phyloP scores from a whole-genome alignment of 1,140 invertebrate genomes.

The Diachasma alloeum region DNA sequence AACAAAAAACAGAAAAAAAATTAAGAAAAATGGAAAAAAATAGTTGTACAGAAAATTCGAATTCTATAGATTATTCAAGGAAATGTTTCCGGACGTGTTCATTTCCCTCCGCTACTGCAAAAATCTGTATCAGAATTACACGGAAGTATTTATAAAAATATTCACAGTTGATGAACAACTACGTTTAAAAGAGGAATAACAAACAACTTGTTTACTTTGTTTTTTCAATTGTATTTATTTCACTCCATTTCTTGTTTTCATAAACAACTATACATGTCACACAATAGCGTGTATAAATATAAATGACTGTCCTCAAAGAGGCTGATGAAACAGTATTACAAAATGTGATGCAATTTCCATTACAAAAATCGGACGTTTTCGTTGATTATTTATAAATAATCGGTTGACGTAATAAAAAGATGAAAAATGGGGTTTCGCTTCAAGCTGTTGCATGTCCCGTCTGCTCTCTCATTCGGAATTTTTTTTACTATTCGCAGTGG shows the following conservation, averaged over 20 bases:
- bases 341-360: constrained; percentile 9
- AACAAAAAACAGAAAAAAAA: too few relatives aligned
- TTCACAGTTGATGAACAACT: too few relatives aligned
- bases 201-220: background rate
- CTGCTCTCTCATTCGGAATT: background rate
- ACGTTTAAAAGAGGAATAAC: too few relatives aligned
- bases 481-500: background rate
- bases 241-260: background rate
- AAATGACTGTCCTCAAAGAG: constrained; percentile 5
- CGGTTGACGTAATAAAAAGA: background rate
- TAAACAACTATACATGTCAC: constrained; percentile 18
- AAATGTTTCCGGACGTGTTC: too few relatives aligned
- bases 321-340: constrained; percentile 14
- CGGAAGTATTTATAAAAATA: too few relatives aligned
- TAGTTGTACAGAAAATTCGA: too few relatives aligned
- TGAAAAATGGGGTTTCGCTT: background rate
- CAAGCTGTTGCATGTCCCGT: background rate
- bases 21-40: too few relatives aligned
- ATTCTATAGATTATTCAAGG: too few relatives aligned
- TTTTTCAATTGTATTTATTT: background rate
- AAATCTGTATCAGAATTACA: too few relatives aligned
- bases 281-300: constrained; percentile 19
- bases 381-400: background rate
- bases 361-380: constrained; percentile 2
- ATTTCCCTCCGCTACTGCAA: too few relatives aligned